Conservation (phyloP, 2,113 vertebrate species). For the Tor tambroides region DNA sequence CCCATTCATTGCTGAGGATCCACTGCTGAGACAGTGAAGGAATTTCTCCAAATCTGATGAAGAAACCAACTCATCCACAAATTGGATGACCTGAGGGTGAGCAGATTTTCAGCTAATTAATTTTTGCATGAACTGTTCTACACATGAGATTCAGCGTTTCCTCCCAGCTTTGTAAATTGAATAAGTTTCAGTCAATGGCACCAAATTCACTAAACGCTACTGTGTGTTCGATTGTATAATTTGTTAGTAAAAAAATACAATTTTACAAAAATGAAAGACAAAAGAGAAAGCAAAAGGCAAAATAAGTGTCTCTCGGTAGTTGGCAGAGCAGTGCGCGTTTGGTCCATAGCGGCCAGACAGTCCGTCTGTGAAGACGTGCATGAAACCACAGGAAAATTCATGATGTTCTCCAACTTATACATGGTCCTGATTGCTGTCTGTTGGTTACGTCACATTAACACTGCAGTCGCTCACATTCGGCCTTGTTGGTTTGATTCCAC, state of each 20-base stretch:
- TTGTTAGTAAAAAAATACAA: conserved; percentile 65
- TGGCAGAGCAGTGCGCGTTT: conserved; percentile 9
- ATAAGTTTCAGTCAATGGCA: conserved; percentile 27
- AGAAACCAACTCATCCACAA: too few relatives aligned
- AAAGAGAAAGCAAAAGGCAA: conserved; percentile 54
- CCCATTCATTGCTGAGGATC: background rate
- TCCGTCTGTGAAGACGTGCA: background rate
- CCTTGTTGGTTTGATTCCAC: background rate
- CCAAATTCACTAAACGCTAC: background rate
- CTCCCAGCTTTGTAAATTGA: conserved; percentile 9
- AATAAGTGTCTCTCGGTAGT: conserved; percentile 50
- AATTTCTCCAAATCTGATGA: too few relatives aligned
- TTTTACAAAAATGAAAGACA: conserved; percentile 50
- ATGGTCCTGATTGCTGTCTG: conserved; percentile 9
- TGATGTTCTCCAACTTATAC: background rate
- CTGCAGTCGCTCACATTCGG: conserved; percentile 7
- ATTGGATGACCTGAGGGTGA: too few relatives aligned
- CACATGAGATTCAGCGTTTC: background rate
- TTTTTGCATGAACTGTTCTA: background rate
- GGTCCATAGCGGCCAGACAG: conserved; percentile 15
- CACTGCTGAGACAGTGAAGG: too few relatives aligned
- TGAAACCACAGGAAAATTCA: background rate
- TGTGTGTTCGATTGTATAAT: conserved; percentile 37
- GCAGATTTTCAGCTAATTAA: too few relatives aligned
- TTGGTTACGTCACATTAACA: background rate